phyloP scores from a whole-genome alignment of 2,888 invertebrate species.

The Leucophora obtusa region DNA sequence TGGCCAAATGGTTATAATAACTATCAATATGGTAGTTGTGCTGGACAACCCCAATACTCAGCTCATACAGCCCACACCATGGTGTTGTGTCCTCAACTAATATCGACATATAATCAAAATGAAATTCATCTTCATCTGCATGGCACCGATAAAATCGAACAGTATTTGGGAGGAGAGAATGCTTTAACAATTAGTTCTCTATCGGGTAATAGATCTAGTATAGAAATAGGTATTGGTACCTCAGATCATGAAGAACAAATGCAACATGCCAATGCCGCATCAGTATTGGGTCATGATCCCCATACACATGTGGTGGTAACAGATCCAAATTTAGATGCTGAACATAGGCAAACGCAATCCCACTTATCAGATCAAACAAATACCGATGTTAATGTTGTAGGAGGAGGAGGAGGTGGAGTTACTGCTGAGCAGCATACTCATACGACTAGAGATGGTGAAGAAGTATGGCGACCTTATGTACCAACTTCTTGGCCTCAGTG shows the following conservation, averaged over 20 bases:
- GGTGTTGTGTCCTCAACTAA: slow-evolving; percentile 88
- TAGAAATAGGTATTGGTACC: slow-evolving; percentile 80
- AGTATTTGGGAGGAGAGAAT: slow-evolving; percentile 81
- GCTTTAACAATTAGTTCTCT: slow-evolving; percentile 82
- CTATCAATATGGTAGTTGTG: slow-evolving; percentile 83
- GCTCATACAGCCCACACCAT: slow-evolving; percentile 81
- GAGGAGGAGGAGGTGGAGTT: slow-evolving; percentile 51
- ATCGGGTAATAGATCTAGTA: slow-evolving; percentile 79
- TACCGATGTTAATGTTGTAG: slow-evolving; percentile 67
- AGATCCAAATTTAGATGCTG: slow-evolving; percentile 42
- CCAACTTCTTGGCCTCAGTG: slow-evolving; percentile 61
- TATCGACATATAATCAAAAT: slow-evolving; percentile 91
- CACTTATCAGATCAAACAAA: slow-evolving; percentile 65
- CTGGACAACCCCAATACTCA: slow-evolving; percentile 71
- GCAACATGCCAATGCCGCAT: slow-evolving; percentile 38
- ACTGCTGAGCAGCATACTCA: slow-evolving; percentile 75
- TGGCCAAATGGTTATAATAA: slow-evolving; percentile 84
- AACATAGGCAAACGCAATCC: slow-evolving; percentile 60
- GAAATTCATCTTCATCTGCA: slow-evolving; percentile 91
- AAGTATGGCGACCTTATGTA: slow-evolving; percentile 86
- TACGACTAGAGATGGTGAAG: slow-evolving; percentile 64
- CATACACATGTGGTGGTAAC: slow-evolving; percentile 51
- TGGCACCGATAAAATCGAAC: slow-evolving; percentile 83
- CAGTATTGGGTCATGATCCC: slow-evolving; percentile 52
- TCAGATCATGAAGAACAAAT: slow-evolving; percentile 73